These are phyloP conservation scores for Poecilobothrus nobilitatus DNA, from an alignment of 2,888 invertebrate genomes.

Conservation along the genomic window DNA sequence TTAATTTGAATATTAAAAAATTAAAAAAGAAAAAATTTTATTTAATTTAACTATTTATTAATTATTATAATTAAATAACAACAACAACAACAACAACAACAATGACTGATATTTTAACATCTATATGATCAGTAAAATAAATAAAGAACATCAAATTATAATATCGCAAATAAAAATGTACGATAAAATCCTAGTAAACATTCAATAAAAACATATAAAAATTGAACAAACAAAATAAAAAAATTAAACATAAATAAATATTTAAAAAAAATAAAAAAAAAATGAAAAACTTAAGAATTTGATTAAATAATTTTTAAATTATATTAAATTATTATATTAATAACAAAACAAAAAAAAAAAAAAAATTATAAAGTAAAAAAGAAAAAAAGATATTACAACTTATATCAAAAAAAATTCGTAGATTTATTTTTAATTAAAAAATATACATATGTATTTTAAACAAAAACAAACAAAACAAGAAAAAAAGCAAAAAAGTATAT, in stretches of 20 bases:
- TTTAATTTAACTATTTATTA: slow-evolving; percentile 21
- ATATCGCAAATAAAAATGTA: slow-evolving; percentile 7
- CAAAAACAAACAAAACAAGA: not conserved
- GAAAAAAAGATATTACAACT: not conserved
- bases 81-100: slow-evolving; percentile 13
- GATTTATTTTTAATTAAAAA: not conserved
- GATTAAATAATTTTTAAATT: slow-evolving; percentile 5
- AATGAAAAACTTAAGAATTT: too few relatives aligned
- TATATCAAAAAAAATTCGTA: not conserved
- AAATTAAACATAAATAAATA: not conserved
- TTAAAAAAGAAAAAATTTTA: slow-evolving; percentile 28
- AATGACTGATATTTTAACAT: not conserved
- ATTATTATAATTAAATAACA: not conserved
- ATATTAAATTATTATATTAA: slow-evolving; percentile 8
- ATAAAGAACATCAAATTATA: not conserved
- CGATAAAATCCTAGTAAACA: not conserved
- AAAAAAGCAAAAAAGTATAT: not conserved
- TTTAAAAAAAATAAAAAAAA: too few relatives aligned
- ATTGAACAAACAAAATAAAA: not conserved
- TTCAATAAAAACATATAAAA: not conserved
- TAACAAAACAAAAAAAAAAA: not conserved
- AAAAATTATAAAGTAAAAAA: not conserved
- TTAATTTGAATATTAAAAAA: slow-evolving; percentile 17
- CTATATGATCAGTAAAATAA: not conserved
- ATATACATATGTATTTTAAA: not conserved